These are phyloP conservation scores for Drosophila setosimentum DNA, from an alignment of 2,888 invertebrate genomes.

Conservation along the genomic window DNA sequence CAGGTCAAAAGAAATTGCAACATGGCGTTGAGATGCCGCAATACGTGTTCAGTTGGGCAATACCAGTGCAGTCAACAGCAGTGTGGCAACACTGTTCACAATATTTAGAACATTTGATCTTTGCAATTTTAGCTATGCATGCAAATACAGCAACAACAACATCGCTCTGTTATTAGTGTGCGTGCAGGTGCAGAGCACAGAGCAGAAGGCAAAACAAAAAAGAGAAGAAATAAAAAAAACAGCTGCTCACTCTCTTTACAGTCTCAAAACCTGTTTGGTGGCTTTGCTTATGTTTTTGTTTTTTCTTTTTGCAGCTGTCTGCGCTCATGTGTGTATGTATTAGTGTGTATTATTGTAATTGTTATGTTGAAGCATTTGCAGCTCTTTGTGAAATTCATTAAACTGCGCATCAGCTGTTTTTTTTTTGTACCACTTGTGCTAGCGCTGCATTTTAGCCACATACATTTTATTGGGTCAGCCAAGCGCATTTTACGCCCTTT, in stretches of 20 bases:
- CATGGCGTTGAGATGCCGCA: slow-evolving; percentile 46
- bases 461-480: slow-evolving; percentile 69
- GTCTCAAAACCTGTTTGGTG: slow-evolving; percentile 64
- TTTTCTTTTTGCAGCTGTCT: slow-evolving; percentile 77
- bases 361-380: slow-evolving; percentile 53
- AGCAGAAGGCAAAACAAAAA: slow-evolving; percentile 1
- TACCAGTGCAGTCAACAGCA: slow-evolving; percentile 7
- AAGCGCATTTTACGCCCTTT: slow-evolving; percentile 42
- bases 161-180: slow-evolving; percentile 21
- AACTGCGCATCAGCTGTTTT: slow-evolving; percentile 75
- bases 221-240: slow-evolving; percentile 45
- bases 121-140: slow-evolving; percentile 49
- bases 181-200: slow-evolving; percentile 57
- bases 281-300: slow-evolving; percentile 72
- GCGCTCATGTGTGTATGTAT: slow-evolving; percentile 7
- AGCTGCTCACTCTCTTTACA: slow-evolving; percentile 56
- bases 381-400: slow-evolving; percentile 64
- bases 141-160: slow-evolving; percentile 44
- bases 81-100: slow-evolving; percentile 34
- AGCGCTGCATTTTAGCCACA: slow-evolving; percentile 56
- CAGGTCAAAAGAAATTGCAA: slow-evolving; percentile 45
- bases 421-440: slow-evolving; percentile 37
- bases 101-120: slow-evolving; percentile 53
- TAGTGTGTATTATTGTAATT: slow-evolving; percentile 27
- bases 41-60: slow-evolving; percentile 37